Percentiles rank a stretch among this genome's conserved stretches.
Evolutionary conservation across 2,113 vertebrate genomes (phyloP).

Genomic region (Callospermophilus lateralis): DNA sequence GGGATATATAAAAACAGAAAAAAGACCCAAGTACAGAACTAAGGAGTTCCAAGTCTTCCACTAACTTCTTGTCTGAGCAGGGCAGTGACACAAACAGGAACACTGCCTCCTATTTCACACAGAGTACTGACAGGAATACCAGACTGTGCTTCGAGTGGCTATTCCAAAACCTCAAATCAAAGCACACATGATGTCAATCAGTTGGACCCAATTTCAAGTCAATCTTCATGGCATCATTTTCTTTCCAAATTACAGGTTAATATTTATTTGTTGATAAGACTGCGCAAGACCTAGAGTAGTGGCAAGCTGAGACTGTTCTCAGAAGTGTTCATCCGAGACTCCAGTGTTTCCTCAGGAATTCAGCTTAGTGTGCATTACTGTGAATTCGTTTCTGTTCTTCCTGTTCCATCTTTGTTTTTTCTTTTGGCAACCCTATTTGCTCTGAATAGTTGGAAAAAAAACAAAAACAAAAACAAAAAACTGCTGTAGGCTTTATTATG

Average conservation of each 20-base stretch:
- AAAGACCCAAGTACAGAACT: not conserved
- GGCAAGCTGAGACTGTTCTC: not conserved
- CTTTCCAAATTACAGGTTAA: constrained; percentile 14
- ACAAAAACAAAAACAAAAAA: not conserved
- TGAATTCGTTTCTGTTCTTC: constrained; percentile 1
- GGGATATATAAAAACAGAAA: not conserved
- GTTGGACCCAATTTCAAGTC: not conserved
- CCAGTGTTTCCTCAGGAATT: constrained; percentile 1
- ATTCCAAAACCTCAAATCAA: not conserved
- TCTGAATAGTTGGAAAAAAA: constrained; percentile 40
- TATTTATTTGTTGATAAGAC: not conserved
- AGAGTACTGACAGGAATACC: rapidly evolving
- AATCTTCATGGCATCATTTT: not conserved
- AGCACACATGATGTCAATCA: not conserved
- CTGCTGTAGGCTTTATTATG: constrained; percentile 22
- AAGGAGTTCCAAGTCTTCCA: not conserved
- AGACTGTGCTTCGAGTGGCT: not conserved
- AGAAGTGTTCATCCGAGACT: not conserved
- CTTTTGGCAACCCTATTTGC: not conserved
- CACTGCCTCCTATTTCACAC: not conserved
- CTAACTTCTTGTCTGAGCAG: not conserved
- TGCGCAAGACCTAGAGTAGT: not conserved
- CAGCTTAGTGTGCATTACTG: not conserved
- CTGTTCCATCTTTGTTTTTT: constrained; percentile 17
- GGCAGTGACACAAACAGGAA: not conserved